Evolutionary conservation across 1,140 invertebrate species (phyloP), one percentile per base, ranked within the genome.

Genomic region (Parapsyche elsis): DNA sequence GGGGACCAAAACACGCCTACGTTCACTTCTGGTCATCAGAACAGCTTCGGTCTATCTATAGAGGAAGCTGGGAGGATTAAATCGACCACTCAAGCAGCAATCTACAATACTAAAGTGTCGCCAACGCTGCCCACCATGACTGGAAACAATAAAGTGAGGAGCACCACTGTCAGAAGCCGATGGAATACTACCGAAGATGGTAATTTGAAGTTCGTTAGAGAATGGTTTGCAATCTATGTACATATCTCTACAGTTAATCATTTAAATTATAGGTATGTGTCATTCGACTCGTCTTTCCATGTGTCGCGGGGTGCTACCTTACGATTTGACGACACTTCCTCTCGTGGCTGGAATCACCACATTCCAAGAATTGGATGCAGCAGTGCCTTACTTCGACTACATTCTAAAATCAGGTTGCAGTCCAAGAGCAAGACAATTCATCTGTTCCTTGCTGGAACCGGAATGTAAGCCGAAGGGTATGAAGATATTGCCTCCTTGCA

Each of bases 371-470:
- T 85, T 90, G 4, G 86, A 87, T 12, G 83, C 86, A 0, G 86
- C 90, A 12, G 81, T 91, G 53, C 87, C 89, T 12, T 90, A 90
- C 78, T 89, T 91, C 44, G 88, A 91, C 82, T 88, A 88, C 67
- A 84, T 93, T n/a, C 87, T 92, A 19, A 85, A 88, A 30, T 91
- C 91, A 10, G 90, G 91, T 73, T 94, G 92, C 84, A 93, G 92
- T 81, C 87, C 90, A 0, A 86, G 92, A 9, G 88, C 91, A 0
- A 87, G 88, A 21, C 90, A 93, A 80, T 93, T 93, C 84, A 84
- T 91, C 4, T 94, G 92, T 83, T 89, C 91, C 1, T 86, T 92
- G 23, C 85, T 94, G 45, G 92, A 94, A 84, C 92, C 92, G 0
- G 91, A 92, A 71, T 94, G 92, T 84, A 89, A 88, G 46, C 90